These are phyloP conservation scores for Habrosyne pyritoides DNA, from an alignment of 2,888 invertebrate genomes.

Conservation along the genomic window DNA sequence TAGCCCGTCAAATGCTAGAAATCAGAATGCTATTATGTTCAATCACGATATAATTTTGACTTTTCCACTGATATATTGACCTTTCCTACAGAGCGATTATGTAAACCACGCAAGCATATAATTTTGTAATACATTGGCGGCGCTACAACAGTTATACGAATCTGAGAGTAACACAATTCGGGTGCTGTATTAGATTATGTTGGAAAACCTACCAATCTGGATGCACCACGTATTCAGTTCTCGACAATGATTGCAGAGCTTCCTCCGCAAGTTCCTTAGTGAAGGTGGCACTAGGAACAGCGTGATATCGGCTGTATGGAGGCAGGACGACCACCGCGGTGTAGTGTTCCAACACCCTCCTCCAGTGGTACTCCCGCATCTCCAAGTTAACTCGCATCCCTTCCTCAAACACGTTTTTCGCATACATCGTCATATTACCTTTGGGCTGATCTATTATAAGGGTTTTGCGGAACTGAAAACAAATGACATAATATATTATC, in stretches of 20 bases:
- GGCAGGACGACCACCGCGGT: slow-evolving; percentile 68
- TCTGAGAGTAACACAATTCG: no score
- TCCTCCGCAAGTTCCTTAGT: slow-evolving; percentile 60
- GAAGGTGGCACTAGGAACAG: slow-evolving; percentile 53
- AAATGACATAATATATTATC: no score
- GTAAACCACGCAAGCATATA: no score
- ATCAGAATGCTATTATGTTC: no score
- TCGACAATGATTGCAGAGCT: slow-evolving; percentile 55
- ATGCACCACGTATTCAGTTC: slow-evolving; percentile 65
- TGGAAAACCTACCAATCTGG: slow-evolving; percentile 65
- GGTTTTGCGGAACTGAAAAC: slow-evolving; percentile 61
- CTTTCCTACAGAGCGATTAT: no score
- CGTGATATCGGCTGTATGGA: slow-evolving; percentile 51
- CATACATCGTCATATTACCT: slow-evolving; percentile 58
- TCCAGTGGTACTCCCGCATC: slow-evolving; percentile 68
- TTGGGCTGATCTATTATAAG: slow-evolving; percentile 54
- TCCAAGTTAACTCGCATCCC: slow-evolving; percentile 66
- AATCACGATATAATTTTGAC: no score
- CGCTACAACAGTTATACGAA: no score
- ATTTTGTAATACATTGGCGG: no score
- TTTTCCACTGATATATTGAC: no score
- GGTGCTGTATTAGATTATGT: no score
- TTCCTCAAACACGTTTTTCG: slow-evolving; percentile 63
- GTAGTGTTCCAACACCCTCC: slow-evolving; percentile 67
- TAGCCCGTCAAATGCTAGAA: no score